phyloP scores from a whole-genome alignment of 2,113 vertebrate genomes.

The Ailuropoda melanoleuca region DNA sequence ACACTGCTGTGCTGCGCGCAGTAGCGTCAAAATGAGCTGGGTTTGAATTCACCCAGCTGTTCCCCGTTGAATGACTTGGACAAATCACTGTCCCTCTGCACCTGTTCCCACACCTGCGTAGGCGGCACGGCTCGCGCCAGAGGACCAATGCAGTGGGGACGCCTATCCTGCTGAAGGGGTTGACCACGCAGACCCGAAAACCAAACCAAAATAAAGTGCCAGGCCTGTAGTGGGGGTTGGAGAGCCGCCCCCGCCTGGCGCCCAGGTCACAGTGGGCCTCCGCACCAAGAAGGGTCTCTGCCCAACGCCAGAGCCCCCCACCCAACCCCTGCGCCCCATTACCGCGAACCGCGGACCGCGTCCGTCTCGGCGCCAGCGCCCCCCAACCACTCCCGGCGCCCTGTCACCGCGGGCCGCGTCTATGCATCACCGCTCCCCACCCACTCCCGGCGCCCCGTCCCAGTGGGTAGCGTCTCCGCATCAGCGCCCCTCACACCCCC shows the following conservation, averaged over 20 bases:
- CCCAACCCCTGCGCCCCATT: neutral
- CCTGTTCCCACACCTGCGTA: neutral
- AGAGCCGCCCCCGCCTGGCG: neutral
- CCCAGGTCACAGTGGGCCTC: neutral
- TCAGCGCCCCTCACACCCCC: no score
- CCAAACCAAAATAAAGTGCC: neutral
- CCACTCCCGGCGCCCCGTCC: no score
- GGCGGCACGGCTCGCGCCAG: neutral
- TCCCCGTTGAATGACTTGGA: fast-evolving
- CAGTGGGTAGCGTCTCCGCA: no score
- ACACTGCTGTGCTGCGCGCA: neutral
- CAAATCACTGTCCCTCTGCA: neutral
- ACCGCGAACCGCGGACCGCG: no score
- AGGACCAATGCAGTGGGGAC: fast-evolving
- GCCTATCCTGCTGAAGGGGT: fast-evolving
- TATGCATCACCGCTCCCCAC: no score
- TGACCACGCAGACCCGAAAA: no score
- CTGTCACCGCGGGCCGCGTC: no score
- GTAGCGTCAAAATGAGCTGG: neutral
- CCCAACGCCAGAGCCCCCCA: neutral
- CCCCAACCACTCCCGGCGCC: neutral
- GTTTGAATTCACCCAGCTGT: no score
- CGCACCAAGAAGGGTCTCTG: no score
- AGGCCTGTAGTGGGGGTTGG: neutral
- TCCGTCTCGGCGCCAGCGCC: no score